These are phyloP conservation scores for Aporophyla nigra DNA, from an alignment of 2,888 invertebrate species.

Conservation along the genomic window DNA sequence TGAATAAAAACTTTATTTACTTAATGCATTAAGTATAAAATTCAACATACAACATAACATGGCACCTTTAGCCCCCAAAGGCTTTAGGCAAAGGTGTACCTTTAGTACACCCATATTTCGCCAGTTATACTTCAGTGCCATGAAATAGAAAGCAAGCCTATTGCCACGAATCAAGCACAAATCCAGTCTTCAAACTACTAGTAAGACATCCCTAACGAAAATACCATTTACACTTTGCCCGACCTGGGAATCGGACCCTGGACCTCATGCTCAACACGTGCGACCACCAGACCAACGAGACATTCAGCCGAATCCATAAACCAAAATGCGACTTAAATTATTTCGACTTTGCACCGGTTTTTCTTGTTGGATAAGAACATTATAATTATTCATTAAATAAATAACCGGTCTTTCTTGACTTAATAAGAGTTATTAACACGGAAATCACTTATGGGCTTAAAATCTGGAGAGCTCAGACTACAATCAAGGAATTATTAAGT, in stretches of 20 bases:
- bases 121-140: not conserved
- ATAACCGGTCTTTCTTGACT: slow-evolving; percentile 9
- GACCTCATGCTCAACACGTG: too few relatives aligned
- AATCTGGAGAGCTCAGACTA: slow-evolving; percentile 58
- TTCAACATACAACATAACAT: not conserved
- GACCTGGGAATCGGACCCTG: not conserved
- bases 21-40: not conserved
- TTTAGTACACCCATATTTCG: not conserved
- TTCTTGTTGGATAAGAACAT: not conserved
- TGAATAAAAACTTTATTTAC: not conserved
- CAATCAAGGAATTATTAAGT: slow-evolving; percentile 78
- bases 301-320: not conserved
- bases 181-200: not conserved
- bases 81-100: not conserved
- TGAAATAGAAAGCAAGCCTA: not conserved
- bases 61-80: not conserved
- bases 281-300: not conserved
- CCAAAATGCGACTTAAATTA: not conserved
- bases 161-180: not conserved
- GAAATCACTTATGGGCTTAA: slow-evolving; percentile 54
- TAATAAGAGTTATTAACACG: slow-evolving; percentile 37
- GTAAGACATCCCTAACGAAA: not conserved
- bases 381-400: slow-evolving; percentile 3
- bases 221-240: not conserved
- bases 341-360: not conserved